phyloP scores from a whole-genome alignment of 2,888 invertebrate genomes.

The Zeuzera pyrina region DNA sequence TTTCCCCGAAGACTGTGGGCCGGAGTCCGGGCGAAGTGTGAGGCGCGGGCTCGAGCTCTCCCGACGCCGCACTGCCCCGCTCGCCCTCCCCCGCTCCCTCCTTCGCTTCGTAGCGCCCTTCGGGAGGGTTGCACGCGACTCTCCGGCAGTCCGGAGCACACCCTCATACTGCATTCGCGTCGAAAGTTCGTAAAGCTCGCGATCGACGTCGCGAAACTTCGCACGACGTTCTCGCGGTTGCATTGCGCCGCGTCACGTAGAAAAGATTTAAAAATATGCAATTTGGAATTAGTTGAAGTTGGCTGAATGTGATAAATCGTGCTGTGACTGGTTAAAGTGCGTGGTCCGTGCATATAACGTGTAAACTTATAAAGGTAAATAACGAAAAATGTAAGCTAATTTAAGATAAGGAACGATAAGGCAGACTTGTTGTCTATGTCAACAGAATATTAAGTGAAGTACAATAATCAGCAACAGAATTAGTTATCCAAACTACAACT shows the following conservation, averaged over 20 bases:
- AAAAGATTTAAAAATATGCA: too few species aligned
- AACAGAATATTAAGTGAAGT: too few species aligned
- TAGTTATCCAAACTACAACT: too few species aligned
- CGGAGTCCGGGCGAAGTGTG: conserved; percentile 22
- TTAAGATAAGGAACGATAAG: too few species aligned
- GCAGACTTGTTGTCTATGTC: too few species aligned
- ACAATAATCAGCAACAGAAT: too few species aligned
- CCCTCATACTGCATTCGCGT: neutral
- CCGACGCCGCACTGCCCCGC: conserved; percentile 8
- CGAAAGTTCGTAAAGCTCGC: neutral
- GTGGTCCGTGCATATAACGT: too few species aligned
- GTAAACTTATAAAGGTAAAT: too few species aligned
- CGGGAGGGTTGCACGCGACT: neutral
- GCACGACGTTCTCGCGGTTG: neutral
- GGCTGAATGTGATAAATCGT: too few species aligned
- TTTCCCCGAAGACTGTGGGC: conserved; percentile 42
- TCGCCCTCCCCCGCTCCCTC: conserved; percentile 6
- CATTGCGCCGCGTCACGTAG: neutral
- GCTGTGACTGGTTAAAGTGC: too few species aligned
- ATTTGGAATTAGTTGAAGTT: too few species aligned
- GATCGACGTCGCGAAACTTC: neutral
- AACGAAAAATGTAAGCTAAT: too few species aligned
- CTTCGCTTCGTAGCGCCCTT: conserved; percentile 5
- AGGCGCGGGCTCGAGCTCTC: conserved; percentile 12
- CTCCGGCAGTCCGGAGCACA: conserved; percentile 1